These are phyloP conservation scores for Pyrrhosoma nymphula DNA, from an alignment of 2,888 invertebrate genomes.

Conservation along the genomic window DNA sequence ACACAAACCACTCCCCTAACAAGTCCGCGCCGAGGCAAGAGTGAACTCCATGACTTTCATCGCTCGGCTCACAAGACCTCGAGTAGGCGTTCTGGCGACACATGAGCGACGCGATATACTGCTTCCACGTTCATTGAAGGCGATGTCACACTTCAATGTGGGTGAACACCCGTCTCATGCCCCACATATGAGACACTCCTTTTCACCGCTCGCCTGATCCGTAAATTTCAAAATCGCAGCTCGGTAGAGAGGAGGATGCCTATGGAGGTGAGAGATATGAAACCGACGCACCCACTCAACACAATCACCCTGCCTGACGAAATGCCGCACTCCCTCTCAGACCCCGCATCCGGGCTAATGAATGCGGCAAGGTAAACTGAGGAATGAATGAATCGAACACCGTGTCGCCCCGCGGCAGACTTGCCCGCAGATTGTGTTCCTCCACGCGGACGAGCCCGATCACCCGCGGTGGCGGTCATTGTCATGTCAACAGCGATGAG, in stretches of 20 bases:
- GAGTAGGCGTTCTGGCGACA: background rate
- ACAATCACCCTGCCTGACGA: background rate
- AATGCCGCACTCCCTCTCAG: no score
- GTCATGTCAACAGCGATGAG: background rate
- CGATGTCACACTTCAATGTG: background rate
- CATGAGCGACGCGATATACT: background rate
- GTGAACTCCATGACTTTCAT: background rate
- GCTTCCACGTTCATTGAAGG: background rate
- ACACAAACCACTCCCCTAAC: background rate
- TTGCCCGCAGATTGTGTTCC: background rate
- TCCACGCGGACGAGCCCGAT: background rate
- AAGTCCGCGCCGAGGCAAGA: background rate
- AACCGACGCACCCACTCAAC: background rate
- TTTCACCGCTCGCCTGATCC: background rate
- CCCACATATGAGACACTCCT: background rate
- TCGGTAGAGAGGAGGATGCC: background rate
- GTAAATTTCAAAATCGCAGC: conserved; percentile 11
- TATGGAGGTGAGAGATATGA: background rate
- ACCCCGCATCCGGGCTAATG: no score
- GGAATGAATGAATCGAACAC: background rate
- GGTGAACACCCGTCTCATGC: background rate
- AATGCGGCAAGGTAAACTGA: no score
- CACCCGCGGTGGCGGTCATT: background rate
- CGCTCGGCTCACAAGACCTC: background rate
- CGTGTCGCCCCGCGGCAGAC: background rate